phyloP scores from a whole-genome alignment of 2,888 invertebrate genomes.

The Drosophila mulleri region DNA sequence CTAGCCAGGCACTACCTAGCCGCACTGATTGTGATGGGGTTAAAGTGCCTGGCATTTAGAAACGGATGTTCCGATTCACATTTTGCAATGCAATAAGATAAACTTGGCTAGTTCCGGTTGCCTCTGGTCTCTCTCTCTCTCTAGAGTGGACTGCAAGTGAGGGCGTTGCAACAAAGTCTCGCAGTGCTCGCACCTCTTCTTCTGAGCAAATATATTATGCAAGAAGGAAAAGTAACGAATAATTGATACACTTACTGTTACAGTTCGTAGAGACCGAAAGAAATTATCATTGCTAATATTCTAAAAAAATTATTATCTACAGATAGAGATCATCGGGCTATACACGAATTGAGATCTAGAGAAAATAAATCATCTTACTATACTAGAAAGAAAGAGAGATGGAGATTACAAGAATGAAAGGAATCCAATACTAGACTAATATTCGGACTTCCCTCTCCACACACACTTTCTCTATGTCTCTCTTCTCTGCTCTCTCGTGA shows the following conservation, averaged over 20 bases:
- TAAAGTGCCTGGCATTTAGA: slow-evolving; percentile 74
- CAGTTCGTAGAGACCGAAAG: no score
- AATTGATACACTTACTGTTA: not conserved
- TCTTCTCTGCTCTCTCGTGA: not conserved
- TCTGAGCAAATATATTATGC: not conserved
- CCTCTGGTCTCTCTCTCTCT: slow-evolving; percentile 13
- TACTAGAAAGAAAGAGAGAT: not conserved
- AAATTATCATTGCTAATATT: no score
- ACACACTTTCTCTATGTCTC: not conserved
- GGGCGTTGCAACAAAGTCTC: slow-evolving; percentile 13
- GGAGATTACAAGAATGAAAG: no score
- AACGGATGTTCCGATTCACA: slow-evolving; percentile 82
- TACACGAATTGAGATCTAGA: no score
- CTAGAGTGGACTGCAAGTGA: slow-evolving; percentile 14
- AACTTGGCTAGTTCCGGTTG: slow-evolving; percentile 74
- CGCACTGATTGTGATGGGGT: slow-evolving; percentile 1
- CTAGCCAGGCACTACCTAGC: not conserved
- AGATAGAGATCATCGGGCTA: no score
- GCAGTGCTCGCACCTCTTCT: not conserved
- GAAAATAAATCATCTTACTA: no score
- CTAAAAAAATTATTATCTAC: no score
- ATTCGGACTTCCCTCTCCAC: not conserved
- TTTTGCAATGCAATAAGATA: slow-evolving; percentile 78
- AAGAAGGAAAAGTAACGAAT: not conserved
- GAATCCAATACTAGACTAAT: no score